Percentiles rank a stretch among this genome's conserved stretches.
These are phyloP conservation scores for Cyprinodon tularosa DNA, from an alignment of 2,113 vertebrate species.

Conservation along the genomic window DNA sequence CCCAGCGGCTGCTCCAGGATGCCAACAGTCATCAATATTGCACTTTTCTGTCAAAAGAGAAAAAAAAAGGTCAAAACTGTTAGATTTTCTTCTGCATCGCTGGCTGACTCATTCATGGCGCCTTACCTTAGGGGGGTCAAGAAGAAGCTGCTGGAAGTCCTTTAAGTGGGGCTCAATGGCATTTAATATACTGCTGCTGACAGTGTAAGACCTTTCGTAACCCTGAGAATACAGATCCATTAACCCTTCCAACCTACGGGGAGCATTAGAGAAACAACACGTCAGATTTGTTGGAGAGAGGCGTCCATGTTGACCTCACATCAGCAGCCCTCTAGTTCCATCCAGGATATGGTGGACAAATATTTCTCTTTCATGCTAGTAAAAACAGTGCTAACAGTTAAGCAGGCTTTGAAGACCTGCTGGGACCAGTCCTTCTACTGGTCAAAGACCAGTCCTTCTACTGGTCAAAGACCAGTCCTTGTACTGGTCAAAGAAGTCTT, in stretches of 20 bases:
- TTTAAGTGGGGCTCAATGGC: conserved; percentile 93
- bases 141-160: conserved; percentile 96
- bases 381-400: neutral
- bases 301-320: too few species aligned
- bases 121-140: conserved; percentile 91
- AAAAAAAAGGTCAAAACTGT: neutral
- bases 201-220: conserved; percentile 89
- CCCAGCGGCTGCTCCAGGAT: conserved; percentile 94
- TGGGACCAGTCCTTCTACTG: too few species aligned
- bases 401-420: neutral
- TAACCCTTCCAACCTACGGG: conserved; percentile 89
- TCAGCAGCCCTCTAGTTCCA: too few species aligned
- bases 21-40: conserved; percentile 94
- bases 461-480: too few species aligned
- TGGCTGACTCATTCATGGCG: neutral
- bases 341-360: neutral
- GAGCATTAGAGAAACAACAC: conserved; percentile 13
- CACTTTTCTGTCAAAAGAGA: conserved; percentile 80
- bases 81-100: too few species aligned
- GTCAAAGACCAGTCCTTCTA: too few species aligned
- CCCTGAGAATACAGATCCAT: conserved; percentile 97
- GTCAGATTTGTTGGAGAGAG: neutral
- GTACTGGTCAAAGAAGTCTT: too few species aligned
- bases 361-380: neutral
- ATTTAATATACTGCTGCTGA: conserved; percentile 89